Percentiles rank a stretch among this genome's conserved stretches.
These are phyloP conservation scores for Axis porcinus DNA, from an alignment of 2,113 vertebrate genomes.

Conservation along the genomic window DNA sequence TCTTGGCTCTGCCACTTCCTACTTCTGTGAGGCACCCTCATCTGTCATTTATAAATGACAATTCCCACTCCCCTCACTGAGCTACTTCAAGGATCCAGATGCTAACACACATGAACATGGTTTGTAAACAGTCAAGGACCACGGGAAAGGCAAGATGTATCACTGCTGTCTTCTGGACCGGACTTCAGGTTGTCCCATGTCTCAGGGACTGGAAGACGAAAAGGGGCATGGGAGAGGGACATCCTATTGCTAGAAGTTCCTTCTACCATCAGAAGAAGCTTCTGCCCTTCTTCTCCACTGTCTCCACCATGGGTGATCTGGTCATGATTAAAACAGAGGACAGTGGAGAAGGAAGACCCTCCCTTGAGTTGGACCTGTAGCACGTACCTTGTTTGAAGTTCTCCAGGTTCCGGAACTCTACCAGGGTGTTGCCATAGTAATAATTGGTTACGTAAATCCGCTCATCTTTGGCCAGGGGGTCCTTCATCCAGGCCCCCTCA, in stretches of 20 bases:
- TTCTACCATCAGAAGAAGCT: background rate
- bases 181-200: background rate
- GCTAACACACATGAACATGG: background rate
- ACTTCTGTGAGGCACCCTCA: accelerated
- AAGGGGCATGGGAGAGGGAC: background rate
- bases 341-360: background rate
- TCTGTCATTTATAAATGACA: background rate
- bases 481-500: conserved; percentile 99
- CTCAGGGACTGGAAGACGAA: background rate
- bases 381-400: conserved; percentile 92
- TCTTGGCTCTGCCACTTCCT: background rate
- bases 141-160: background rate
- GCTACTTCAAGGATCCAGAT: background rate
- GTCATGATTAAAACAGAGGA: background rate
- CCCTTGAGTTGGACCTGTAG: accelerated
- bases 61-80: accelerated
- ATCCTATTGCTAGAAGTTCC: background rate
- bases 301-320: background rate
- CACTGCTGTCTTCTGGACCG: background rate
- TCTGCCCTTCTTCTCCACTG: background rate
- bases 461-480: conserved; percentile 88
- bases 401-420: conserved; percentile 95
- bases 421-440: conserved; percentile 93
- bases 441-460: conserved; percentile 96
- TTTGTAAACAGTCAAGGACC: background rate